Conservation (phyloP, 2,888 invertebrate species). For the Leptopilina myrica region DNA sequence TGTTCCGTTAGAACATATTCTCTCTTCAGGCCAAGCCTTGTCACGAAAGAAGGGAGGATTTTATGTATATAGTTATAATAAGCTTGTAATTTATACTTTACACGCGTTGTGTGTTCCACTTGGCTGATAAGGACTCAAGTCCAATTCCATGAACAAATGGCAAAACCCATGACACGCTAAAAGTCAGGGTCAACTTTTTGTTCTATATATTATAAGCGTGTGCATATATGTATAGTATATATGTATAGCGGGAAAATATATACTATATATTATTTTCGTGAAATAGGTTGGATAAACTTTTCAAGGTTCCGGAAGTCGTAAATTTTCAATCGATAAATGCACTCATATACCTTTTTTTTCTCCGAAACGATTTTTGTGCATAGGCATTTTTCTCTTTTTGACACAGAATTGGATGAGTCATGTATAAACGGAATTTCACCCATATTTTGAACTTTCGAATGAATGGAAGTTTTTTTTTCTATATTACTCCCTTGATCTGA, state of each 20-base stretch:
- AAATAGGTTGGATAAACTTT: constrained; percentile 16
- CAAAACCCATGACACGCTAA: constrained; percentile 23
- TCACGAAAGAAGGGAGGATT: constrained; percentile 29
- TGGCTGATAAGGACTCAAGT: constrained; percentile 30
- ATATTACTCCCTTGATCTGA: too few relatives aligned
- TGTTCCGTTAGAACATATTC: constrained; percentile 14
- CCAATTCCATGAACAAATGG: constrained; percentile 31
- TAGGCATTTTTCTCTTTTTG: too few relatives aligned
- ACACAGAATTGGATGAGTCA: too few relatives aligned
- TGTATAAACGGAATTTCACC: too few relatives aligned
- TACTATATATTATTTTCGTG: neutral
- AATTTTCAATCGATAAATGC: neutral
- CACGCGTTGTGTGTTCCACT: constrained; percentile 8
- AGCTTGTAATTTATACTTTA: neutral
- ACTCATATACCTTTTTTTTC: neutral
- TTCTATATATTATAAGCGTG: neutral
- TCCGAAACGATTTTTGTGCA: neutral
- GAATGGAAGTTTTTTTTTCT: too few relatives aligned
- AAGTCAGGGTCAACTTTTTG: constrained; percentile 14
- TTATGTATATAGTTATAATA: neutral
- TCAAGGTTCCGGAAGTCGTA: constrained; percentile 1
- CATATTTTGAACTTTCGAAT: too few relatives aligned
- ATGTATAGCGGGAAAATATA: neutral
- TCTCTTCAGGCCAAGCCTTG: constrained; percentile 2
- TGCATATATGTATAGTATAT: neutral